Evolutionary conservation across 2,113 vertebrate genomes (phyloP).

Genomic region (Aspiorhynchus laticeps): DNA sequence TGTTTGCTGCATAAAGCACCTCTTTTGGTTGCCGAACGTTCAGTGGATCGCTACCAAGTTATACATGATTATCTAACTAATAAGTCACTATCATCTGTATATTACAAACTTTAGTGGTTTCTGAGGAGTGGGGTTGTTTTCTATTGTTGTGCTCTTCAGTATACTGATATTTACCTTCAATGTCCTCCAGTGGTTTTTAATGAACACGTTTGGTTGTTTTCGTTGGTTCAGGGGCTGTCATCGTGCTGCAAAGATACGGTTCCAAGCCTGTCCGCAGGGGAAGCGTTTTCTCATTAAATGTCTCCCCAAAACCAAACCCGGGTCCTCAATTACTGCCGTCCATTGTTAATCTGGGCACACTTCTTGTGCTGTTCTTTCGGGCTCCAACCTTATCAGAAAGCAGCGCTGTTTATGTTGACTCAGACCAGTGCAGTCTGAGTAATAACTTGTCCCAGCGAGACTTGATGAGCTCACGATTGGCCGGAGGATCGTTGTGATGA

Average conservation of each 20-base stretch:
- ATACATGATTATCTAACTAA: neutral
- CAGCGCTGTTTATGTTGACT: constrained; percentile 26
- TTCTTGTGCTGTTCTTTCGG: neutral
- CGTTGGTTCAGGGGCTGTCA: neutral
- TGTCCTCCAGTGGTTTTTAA: constrained; percentile 32
- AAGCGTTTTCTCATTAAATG: constrained; percentile 25
- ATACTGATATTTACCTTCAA: neutral
- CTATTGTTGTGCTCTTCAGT: neutral
- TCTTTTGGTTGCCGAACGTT: too few relatives aligned
- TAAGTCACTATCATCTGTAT: neutral
- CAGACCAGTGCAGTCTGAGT: constrained; percentile 7
- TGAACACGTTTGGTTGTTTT: constrained; percentile 6
- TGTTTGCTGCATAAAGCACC: neutral
- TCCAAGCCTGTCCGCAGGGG: neutral
- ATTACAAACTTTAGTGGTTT: neutral
- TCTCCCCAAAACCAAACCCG: constrained; percentile 23
- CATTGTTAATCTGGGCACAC: constrained; percentile 2
- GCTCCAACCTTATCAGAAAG: constrained; percentile 7
- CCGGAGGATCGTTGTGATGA: constrained; percentile 64
- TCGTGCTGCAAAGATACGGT: neutral
- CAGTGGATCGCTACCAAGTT: too few relatives aligned
- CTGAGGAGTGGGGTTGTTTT: neutral
- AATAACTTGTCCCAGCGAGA: constrained; percentile 54
- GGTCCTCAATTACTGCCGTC: constrained; percentile 2
- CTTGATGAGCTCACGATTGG: constrained; percentile 67